phyloP scores from a whole-genome alignment of 2,888 invertebrate genomes.

The Notodonta ziczac region DNA sequence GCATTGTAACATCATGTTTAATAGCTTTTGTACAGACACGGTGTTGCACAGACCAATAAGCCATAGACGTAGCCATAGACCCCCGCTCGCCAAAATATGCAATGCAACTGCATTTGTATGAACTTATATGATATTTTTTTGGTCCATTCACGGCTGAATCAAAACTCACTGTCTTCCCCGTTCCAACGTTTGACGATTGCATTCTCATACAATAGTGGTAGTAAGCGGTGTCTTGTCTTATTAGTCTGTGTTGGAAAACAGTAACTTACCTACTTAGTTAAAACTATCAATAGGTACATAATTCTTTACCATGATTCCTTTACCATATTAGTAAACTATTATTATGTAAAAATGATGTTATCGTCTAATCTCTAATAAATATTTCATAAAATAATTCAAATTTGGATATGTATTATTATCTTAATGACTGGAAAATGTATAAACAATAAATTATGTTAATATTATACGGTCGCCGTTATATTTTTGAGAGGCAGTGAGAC shows the following conservation, averaged over 20 bases:
- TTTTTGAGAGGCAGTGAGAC: constrained; percentile 52
- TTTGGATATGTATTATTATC: constrained; percentile 23
- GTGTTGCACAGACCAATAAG: too few species aligned
- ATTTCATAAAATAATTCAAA: constrained; percentile 2
- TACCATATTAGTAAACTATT: not conserved
- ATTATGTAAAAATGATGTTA: not conserved
- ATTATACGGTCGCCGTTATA: constrained; percentile 49
- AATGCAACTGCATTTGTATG: too few species aligned
- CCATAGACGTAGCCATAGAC: too few species aligned
- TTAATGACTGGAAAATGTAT: constrained; percentile 34
- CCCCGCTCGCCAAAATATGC: too few species aligned
- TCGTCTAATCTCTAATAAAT: constrained; percentile 1
- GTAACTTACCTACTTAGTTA: not conserved
- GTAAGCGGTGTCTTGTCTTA: too few species aligned
- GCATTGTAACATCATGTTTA: constrained; percentile 14
- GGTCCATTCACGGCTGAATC: too few species aligned
- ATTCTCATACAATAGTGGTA: too few species aligned
- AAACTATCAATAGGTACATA: not conserved
- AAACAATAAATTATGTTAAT: constrained; percentile 43
- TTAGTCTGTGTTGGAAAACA: too few species aligned
- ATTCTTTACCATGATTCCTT: constrained; percentile 1
- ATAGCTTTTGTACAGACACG: too few species aligned
- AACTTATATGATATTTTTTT: too few species aligned
- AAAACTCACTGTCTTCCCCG: too few species aligned
- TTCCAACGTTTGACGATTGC: too few species aligned